A percentile compares a stretch with the other conserved stretches of the same genome.
phyloP scores from a whole-genome alignment of 2,113 vertebrate species.

The Nymphicus hollandicus region DNA sequence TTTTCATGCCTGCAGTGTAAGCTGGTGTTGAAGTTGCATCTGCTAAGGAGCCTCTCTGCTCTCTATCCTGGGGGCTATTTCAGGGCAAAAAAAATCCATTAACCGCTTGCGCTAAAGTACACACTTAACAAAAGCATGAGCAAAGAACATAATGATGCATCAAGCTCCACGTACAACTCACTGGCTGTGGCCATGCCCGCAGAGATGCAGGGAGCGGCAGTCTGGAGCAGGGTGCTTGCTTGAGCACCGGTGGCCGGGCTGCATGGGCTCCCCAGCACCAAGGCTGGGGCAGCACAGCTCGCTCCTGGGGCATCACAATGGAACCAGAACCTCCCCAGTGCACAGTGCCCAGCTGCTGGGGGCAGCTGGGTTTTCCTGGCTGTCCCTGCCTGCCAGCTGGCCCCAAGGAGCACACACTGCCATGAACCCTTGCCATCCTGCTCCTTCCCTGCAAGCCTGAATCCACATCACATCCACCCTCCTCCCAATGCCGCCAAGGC shows the following conservation, averaged over 20 bases:
- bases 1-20: conserved; percentile 39
- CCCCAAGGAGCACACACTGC: rapidly evolving
- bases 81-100: conserved; percentile 25
- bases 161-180: background rate
- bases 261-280: background rate
- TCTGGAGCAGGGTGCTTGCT: background rate
- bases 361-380: background rate
- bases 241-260: rapidly evolving
- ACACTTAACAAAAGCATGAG: conserved; percentile 6
- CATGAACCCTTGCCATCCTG: background rate
- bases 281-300: background rate
- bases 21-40: conserved; percentile 52
- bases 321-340: background rate
- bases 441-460: background rate
- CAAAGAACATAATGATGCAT: background rate
- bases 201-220: background rate
- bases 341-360: rapidly evolving
- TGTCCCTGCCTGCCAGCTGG: background rate
- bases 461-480: background rate
- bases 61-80: conserved; percentile 15
- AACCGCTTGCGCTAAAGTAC: background rate
- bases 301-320: rapidly evolving
- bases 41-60: conserved; percentile 25
- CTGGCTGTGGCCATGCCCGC: rapidly evolving
- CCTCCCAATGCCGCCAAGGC: rapidly evolving